Percentiles rank a stretch among this genome's conserved stretches.
Conservation (phyloP, 1,140 invertebrate genomes). For the Plodia interpunctella region DNA sequence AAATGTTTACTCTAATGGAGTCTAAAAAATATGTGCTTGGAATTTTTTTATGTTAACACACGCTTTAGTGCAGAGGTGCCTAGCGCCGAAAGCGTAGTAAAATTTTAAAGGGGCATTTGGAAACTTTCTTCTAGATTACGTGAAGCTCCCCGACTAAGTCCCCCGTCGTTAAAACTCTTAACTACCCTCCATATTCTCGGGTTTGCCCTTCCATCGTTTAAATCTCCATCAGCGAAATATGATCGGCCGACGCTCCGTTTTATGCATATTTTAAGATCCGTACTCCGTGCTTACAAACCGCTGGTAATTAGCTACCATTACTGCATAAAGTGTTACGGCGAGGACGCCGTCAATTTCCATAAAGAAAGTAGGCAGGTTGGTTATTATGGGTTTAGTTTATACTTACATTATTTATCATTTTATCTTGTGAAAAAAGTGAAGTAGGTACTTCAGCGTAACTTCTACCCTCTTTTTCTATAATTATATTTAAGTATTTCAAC, state of each 20-base stretch:
- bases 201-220: constrained; percentile 26
- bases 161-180: constrained; percentile 42
- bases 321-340: not conserved
- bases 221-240: constrained; percentile 26
- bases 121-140: constrained; percentile 31
- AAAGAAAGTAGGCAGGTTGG: not conserved
- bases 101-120: constrained; percentile 24
- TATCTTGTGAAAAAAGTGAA: no score
- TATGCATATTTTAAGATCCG: constrained; percentile 18
- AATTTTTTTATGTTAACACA: not conserved
- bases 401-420: no score
- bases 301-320: constrained; percentile 4
- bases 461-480: no score
- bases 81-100: constrained; percentile 12
- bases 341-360: not conserved
- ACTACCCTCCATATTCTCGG: constrained; percentile 39
- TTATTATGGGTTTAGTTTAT: not conserved
- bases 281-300: not conserved
- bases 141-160: constrained; percentile 32
- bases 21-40: not conserved
- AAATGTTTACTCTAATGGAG: no score
- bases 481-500: no score
- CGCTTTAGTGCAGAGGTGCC: not conserved
- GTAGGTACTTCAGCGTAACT: no score
- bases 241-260: constrained; percentile 14